Evolutionary conservation across 2,888 invertebrate species (phyloP).

Genomic region (Drosophila aldrichi): DNA sequence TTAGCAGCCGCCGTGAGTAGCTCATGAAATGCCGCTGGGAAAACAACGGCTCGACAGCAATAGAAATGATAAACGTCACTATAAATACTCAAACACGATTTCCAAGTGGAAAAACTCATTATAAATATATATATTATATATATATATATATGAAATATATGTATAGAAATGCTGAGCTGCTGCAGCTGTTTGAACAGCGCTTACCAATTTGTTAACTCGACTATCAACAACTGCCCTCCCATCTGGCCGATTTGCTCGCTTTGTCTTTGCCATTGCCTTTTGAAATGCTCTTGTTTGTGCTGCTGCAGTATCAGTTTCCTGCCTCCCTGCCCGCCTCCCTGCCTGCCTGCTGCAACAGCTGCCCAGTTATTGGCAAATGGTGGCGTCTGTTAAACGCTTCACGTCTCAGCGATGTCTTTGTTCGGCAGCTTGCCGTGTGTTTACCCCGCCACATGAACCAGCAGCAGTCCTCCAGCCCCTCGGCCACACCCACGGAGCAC

Average conservation of each 20-base stretch:
- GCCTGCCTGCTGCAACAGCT: conserved; percentile 63
- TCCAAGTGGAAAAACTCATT: background rate
- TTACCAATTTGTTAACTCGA: conserved; percentile 68
- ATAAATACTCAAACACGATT: background rate
- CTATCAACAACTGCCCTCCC: conserved; percentile 50
- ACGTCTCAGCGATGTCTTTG: conserved; percentile 55
- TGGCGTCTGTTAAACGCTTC: conserved; percentile 59
- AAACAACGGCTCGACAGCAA: conserved; percentile 38
- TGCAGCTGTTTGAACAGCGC: conserved; percentile 43
- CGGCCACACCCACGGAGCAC: conserved; percentile 31
- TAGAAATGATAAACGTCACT: background rate
- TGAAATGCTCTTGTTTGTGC: conserved; percentile 66
- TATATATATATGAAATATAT: background rate
- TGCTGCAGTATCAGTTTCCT: conserved; percentile 48
- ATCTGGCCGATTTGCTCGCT: conserved; percentile 30
- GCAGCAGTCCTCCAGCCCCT: background rate
- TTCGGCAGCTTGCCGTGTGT: conserved; percentile 48
- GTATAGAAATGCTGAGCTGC: background rate
- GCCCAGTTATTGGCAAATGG: conserved; percentile 70
- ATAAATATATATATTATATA: background rate
- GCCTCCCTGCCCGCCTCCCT: conserved; percentile 39
- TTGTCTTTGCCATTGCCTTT: conserved; percentile 48
- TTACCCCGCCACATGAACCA: conserved; percentile 19
- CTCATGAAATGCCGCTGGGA: conserved; percentile 36
- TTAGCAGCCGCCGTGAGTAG: conserved; percentile 35